These are phyloP conservation scores for Jaculus jaculus DNA, from an alignment of 2,113 vertebrate genomes.

Conservation along the genomic window DNA sequence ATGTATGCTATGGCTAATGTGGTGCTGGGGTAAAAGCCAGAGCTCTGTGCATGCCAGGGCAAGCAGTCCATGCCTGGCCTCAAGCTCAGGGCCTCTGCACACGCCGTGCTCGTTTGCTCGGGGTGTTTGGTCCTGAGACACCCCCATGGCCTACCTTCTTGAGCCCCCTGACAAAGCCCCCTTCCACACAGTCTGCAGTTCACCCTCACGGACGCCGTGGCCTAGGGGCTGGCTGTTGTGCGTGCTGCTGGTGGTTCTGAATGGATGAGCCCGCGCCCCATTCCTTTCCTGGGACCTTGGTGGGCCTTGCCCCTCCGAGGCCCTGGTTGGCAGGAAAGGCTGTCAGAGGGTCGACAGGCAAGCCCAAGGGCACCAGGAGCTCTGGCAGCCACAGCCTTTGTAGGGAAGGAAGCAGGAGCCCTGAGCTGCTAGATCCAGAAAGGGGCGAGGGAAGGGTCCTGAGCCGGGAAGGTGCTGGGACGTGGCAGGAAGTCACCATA, in stretches of 20 bases:
- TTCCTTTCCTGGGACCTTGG: background rate
- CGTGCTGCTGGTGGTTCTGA: too few species aligned
- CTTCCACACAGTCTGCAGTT: background rate
- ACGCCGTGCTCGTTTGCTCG: rapidly evolving
- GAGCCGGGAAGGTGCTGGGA: background rate
- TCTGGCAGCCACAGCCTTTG: background rate
- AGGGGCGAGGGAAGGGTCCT: background rate
- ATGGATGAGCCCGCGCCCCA: too few species aligned
- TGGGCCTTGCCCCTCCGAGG: background rate
- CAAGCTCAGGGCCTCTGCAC: background rate
- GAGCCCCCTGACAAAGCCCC: background rate
- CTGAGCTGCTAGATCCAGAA: background rate
- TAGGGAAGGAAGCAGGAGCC: background rate
- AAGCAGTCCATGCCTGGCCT: too few species aligned
- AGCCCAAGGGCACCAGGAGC: too few species aligned
- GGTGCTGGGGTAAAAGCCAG: too few species aligned
- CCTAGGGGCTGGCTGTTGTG: rapidly evolving
- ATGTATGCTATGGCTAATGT: too few species aligned
- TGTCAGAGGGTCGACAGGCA: too few species aligned
- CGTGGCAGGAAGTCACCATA: background rate
- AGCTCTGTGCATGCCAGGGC: too few species aligned
- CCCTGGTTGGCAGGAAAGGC: background rate
- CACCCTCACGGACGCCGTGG: rapidly evolving
- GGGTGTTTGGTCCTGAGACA: background rate
- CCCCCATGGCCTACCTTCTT: background rate